Evolutionary conservation across 2,113 vertebrate genomes (phyloP).

Genomic region (Ifrita kowaldi): DNA sequence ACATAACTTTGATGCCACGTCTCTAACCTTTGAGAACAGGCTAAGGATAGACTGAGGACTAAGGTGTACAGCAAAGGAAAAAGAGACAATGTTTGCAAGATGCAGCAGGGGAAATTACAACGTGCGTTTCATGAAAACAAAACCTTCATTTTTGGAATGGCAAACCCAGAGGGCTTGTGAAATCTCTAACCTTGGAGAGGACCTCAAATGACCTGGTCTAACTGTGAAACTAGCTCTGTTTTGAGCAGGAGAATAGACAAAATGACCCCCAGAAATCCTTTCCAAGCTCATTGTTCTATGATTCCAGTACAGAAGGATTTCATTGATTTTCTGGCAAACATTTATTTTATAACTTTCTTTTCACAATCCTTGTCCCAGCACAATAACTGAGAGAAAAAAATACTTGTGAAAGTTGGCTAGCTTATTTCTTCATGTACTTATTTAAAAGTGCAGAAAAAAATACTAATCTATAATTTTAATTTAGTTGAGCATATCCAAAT

Average conservation of each 20-base stretch:
- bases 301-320: not conserved
- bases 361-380: not conserved
- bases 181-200: not conserved
- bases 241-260: not conserved
- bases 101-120: not conserved
- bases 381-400: not conserved
- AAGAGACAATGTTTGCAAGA: fast-evolving
- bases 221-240: not conserved
- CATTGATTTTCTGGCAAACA: not conserved
- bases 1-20: not conserved
- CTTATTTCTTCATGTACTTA: not conserved
- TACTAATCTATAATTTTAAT: not conserved
- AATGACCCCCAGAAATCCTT: not conserved
- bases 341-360: not conserved
- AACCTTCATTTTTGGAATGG: not conserved
- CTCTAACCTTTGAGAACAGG: not conserved
- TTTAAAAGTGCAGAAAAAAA: not conserved
- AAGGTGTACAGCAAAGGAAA: not conserved
- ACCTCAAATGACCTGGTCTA: not conserved
- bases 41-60: not conserved
- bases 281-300: not conserved
- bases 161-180: not conserved
- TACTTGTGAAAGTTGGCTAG: not conserved
- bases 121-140: not conserved
- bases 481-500: not conserved